These are phyloP conservation scores for Drosophila virilis DNA, from an alignment of 1,140 invertebrate species.

Conservation along the genomic window DNA sequence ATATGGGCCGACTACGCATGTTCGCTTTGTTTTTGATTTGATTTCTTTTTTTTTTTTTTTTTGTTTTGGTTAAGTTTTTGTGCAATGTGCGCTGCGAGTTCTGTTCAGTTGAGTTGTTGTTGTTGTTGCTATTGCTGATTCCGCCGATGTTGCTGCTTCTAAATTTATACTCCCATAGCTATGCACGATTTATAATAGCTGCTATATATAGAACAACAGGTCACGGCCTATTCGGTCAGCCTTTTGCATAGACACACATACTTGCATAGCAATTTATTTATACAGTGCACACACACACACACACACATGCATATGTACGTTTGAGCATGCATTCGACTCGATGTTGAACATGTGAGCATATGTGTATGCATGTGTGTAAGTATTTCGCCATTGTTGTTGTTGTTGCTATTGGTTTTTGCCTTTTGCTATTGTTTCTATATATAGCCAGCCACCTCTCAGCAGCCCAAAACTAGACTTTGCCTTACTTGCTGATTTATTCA, in stretches of 20 bases:
- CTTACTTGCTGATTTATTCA: constrained; percentile 31
- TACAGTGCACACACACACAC: constrained; percentile 20
- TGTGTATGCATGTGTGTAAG: background rate
- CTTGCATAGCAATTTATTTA: constrained; percentile 18
- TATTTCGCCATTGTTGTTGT: constrained; percentile 54
- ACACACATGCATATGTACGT: background rate
- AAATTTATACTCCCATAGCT: constrained; percentile 79
- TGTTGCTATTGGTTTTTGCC: constrained; percentile 18
- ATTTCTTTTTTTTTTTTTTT: constrained; percentile 6
- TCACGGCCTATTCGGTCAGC: constrained; percentile 81
- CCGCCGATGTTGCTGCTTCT: constrained; percentile 68
- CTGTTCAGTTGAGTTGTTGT: constrained; percentile 30
- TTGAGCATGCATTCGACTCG: constrained; percentile 7
- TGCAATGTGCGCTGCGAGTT: constrained; percentile 30
- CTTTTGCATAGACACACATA: constrained; percentile 37
- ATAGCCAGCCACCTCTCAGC: constrained; percentile 44
- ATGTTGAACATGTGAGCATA: constrained; percentile 5
- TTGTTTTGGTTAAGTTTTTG: constrained; percentile 9
- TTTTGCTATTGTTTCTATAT: constrained; percentile 65
- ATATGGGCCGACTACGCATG: background rate
- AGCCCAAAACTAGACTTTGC: constrained; percentile 51
- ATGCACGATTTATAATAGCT: constrained; percentile 83
- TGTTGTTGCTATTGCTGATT: constrained; percentile 37
- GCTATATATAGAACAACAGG: constrained; percentile 83
- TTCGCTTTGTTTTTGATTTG: constrained; percentile 8